Evolutionary conservation across 1,140 invertebrate species (phyloP).

Genomic region (Xylocopa sonorina): DNA sequence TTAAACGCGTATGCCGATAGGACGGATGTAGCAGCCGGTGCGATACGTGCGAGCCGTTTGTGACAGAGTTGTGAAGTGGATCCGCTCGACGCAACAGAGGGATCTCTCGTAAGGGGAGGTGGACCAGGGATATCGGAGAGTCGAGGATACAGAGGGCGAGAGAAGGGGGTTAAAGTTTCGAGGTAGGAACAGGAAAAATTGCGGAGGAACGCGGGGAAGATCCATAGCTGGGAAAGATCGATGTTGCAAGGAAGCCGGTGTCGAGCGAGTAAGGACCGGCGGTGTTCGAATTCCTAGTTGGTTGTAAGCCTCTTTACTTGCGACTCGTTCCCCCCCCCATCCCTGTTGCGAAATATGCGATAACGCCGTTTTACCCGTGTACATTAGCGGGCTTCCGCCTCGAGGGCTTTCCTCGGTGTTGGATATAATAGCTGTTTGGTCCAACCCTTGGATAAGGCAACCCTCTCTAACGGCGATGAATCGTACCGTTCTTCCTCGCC

Average conservation of each 20-base stretch:
- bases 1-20: slow-evolving; percentile 33
- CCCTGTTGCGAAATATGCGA: slow-evolving; percentile 50
- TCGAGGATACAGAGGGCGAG: neutral
- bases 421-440: slow-evolving; percentile 67
- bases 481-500: slow-evolving; percentile 23
- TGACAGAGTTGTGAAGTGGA: slow-evolving; percentile 51
- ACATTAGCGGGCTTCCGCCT: slow-evolving; percentile 27
- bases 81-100: slow-evolving; percentile 3
- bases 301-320: slow-evolving; percentile 36
- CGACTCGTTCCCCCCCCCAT: neutral
- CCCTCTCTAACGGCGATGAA: slow-evolving; percentile 44
- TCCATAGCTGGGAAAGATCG: neutral
- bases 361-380: slow-evolving; percentile 32
- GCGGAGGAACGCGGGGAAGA: slow-evolving; percentile 5
- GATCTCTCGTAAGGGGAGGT: too few relatives aligned
- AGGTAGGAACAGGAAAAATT: slow-evolving; percentile 20
- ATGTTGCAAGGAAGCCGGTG: slow-evolving; percentile 7
- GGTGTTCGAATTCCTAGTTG: slow-evolving; percentile 29
- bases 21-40: slow-evolving; percentile 19
- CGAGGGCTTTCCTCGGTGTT: slow-evolving; percentile 64
- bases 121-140: too few relatives aligned
- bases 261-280: slow-evolving; percentile 26
- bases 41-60: slow-evolving; percentile 21
- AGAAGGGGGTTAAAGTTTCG: slow-evolving; percentile 4
- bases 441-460: slow-evolving; percentile 63